phyloP scores from a whole-genome alignment of 92 coral and sea anemone genomes.

The Palythoa heliodiscus region DNA sequence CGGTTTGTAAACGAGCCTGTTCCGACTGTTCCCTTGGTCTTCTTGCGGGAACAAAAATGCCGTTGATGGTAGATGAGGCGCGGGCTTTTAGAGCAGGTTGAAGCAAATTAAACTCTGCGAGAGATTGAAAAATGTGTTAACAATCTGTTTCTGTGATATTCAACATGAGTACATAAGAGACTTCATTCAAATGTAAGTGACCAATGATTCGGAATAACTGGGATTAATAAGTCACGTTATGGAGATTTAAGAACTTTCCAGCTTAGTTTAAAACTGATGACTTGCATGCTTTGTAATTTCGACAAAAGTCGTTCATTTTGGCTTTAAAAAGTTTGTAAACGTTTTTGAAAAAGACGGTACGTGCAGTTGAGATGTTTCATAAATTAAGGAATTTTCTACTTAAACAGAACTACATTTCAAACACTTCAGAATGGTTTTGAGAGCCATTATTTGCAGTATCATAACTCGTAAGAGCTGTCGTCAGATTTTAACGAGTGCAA shows the following conservation, averaged over 20 bases:
- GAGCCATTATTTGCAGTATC: too few relatives aligned
- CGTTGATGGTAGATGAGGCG: constrained; percentile 20
- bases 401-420: neutral
- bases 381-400: neutral
- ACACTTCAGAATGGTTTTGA: neutral
- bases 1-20: neutral
- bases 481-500: constrained; percentile 9
- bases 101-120: constrained; percentile 27
- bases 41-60: constrained; percentile 3
- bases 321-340: too few relatives aligned
- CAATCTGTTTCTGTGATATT: neutral
- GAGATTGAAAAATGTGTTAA: neutral
- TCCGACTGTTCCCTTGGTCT: neutral
- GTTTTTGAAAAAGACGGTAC: too few relatives aligned
- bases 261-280: too few relatives aligned
- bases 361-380: too few relatives aligned
- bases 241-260: too few relatives aligned
- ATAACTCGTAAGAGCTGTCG: neutral
- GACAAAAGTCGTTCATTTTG: too few relatives aligned
- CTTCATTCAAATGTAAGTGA: neutral
- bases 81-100: constrained; percentile 25
- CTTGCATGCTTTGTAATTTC: too few relatives aligned
- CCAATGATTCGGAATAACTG: neutral
- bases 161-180: neutral
- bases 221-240: too few relatives aligned